phyloP scores from a whole-genome alignment of 1,140 invertebrate species.

The Amphibalanus amphitrite region DNA sequence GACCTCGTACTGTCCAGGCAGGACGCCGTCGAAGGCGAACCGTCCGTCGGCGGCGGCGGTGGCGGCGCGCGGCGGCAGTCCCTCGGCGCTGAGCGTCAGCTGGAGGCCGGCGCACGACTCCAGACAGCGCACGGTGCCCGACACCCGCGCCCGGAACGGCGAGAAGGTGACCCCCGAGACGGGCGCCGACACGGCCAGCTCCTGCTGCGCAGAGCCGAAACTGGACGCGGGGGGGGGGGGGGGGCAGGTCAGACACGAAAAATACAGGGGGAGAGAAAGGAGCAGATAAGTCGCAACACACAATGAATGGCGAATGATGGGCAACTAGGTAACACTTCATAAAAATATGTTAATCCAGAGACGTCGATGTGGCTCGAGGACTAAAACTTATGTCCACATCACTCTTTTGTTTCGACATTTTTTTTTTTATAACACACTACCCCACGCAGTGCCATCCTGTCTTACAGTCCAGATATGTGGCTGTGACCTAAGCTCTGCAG shows the following conservation, averaged over 20 bases:
- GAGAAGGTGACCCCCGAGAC: constrained; percentile 44
- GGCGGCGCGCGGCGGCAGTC: constrained; percentile 17
- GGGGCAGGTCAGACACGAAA: background rate
- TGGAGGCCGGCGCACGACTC: constrained; percentile 25
- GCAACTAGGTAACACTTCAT: too few relatives aligned
- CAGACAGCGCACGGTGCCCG: constrained; percentile 44
- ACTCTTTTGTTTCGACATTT: too few relatives aligned
- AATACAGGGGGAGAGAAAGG: too few relatives aligned
- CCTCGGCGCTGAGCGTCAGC: constrained; percentile 20
- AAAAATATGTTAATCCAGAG: too few relatives aligned
- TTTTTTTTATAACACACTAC: too few relatives aligned
- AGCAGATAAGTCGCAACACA: too few relatives aligned
- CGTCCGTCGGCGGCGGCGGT: constrained; percentile 15
- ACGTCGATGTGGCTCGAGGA: too few relatives aligned
- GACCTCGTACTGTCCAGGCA: constrained; percentile 40
- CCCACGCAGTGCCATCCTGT: too few relatives aligned
- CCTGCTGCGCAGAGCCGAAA: constrained; percentile 26
- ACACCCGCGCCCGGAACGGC: constrained; percentile 50
- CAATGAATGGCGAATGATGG: too few relatives aligned
- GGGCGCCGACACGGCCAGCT: constrained; percentile 20
- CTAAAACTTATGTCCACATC: too few relatives aligned
- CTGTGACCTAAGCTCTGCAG: too few relatives aligned
- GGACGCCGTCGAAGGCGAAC: constrained; percentile 31
- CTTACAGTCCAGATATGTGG: too few relatives aligned
- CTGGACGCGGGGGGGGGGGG: constrained; percentile 9